phyloP scores from a whole-genome alignment of 2,113 vertebrate genomes.

The Anguilla rostrata region DNA sequence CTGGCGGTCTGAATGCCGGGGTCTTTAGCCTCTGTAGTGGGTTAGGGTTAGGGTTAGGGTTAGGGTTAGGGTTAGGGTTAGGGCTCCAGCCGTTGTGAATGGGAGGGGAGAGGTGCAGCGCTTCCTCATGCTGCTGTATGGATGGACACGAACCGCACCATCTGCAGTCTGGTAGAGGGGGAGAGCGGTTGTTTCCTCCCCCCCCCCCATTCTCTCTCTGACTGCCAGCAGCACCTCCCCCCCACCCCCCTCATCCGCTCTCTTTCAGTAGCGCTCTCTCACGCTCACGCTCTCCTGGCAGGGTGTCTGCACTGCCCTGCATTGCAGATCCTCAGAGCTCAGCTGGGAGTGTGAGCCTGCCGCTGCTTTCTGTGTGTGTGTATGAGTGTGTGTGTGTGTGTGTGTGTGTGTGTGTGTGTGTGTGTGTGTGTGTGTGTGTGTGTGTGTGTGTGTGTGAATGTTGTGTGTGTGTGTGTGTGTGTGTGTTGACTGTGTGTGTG shows the following conservation, averaged over 20 bases:
- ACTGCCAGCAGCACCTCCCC: not conserved
- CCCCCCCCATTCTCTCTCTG: not conserved
- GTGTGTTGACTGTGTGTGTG: not conserved
- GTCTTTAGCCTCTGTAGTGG: not conserved
- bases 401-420: no score
- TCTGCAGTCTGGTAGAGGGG: not conserved
- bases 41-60: no score
- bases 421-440: not conserved
- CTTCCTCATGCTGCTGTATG: not conserved
- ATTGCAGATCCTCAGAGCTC: constrained; percentile 57
- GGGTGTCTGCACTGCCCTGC: constrained; percentile 44
- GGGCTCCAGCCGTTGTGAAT: no score
- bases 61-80: no score
- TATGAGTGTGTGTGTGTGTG: no score
- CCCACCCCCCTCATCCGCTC: not conserved
- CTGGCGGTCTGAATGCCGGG: no score
- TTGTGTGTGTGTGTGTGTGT: no score
- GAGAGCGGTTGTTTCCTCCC: not conserved
- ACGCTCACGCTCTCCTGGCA: constrained; percentile 22
- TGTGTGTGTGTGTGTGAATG: not conserved
- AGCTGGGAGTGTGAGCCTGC: constrained; percentile 33
- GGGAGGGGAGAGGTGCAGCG: no score
- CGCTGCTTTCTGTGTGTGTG: not conserved
- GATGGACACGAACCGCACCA: not conserved
- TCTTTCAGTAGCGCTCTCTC: not conserved